phyloP scores from a whole-genome alignment of 2,888 invertebrate genomes.

The Macaria notata region DNA sequence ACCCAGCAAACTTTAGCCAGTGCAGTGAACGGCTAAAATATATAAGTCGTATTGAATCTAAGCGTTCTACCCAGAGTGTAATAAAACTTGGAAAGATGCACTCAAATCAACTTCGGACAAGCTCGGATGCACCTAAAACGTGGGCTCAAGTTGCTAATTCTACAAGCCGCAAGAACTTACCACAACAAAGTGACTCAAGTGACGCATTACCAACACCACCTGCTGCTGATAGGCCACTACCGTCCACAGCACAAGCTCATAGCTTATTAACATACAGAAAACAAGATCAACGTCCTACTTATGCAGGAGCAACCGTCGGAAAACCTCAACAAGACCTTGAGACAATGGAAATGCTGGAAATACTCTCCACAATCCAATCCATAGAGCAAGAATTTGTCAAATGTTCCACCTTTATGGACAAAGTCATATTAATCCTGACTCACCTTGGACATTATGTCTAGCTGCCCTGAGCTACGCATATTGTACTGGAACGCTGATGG shows the following conservation, averaged over 20 bases:
- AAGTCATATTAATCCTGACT: too few relatives aligned
- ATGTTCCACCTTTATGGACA: constrained; percentile 6
- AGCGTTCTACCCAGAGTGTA: neutral
- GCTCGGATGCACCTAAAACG: too few relatives aligned
- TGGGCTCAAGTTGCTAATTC: neutral
- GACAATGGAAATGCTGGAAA: constrained; percentile 3
- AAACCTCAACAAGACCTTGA: neutral
- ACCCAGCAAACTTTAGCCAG: constrained; percentile 1
- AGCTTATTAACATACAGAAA: neutral
- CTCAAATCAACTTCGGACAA: too few relatives aligned
- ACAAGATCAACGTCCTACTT: neutral
- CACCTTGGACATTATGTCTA: constrained; percentile 1
- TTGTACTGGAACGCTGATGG: constrained; percentile 1
- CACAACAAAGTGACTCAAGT: neutral
- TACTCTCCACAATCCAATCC: constrained; percentile 3
- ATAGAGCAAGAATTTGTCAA: constrained; percentile 8
- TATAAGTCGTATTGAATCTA: neutral
- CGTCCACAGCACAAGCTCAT: neutral
- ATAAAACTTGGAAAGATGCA: too few relatives aligned
- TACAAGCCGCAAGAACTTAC: neutral
- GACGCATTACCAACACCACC: too few relatives aligned
- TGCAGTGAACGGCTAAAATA: constrained; percentile 1
- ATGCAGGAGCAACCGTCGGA: neutral
- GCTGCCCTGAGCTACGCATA: neutral
- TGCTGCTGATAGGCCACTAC: neutral